Evolutionary conservation across 2,113 vertebrate species (phyloP).

Genomic region (Pangasianodon hypophthalmus): DNA sequence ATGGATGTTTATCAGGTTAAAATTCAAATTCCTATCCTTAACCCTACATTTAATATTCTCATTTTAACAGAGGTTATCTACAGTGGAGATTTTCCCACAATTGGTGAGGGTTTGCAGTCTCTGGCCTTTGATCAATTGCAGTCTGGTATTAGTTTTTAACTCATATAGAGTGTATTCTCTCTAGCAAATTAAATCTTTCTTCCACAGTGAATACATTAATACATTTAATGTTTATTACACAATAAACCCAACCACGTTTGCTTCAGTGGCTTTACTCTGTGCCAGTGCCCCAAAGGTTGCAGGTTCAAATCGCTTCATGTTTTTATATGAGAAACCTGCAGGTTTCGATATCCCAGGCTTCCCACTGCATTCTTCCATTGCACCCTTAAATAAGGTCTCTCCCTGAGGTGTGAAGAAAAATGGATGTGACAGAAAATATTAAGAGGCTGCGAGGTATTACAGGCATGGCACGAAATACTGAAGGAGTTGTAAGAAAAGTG

Average conservation of each 20-base stretch:
- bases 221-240: background rate
- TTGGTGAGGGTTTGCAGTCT: background rate
- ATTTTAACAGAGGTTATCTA: background rate
- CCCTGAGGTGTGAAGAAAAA: conserved; percentile 12
- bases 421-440: conserved; percentile 27
- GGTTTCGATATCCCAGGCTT: background rate
- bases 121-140: background rate
- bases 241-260: background rate
- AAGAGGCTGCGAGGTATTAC: background rate
- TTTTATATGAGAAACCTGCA: background rate
- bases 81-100: background rate
- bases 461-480: background rate
- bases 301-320: background rate
- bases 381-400: conserved; percentile 17
- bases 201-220: background rate
- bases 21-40: background rate
- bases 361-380: background rate
- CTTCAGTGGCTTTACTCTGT: background rate
- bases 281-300: background rate
- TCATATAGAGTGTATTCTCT: background rate
- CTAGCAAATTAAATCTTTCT: background rate
- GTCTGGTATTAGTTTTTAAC: background rate
- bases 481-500: background rate
- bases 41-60: too few species aligned
- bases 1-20: background rate